Base-by-base conservation (phyloP, 2,888 invertebrate genomes). In the Tipula vernalis region DNA sequence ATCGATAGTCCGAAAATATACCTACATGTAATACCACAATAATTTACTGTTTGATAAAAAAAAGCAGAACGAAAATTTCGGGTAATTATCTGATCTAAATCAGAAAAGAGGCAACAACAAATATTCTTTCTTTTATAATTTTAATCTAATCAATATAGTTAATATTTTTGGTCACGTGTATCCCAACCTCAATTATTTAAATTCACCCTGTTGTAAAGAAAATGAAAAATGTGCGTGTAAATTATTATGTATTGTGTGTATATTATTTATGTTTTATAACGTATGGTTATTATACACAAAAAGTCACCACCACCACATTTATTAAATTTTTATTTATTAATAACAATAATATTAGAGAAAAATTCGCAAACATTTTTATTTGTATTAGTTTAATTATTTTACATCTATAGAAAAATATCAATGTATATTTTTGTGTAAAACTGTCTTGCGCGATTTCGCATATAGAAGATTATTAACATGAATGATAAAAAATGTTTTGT, bases 401-500 rank as follows among this genome's bases (percentile, higher is more conserved):
- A 84, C 71, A 71, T 71, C 5, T 15, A 3, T 39, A 39, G 6
- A 57, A 28, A 28, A 12, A 71, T 5, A 71, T n/a, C 36, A 10
- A 84, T 39, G n/a, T 84, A 15, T 39, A 41, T 84, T 15, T 44
- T n/a, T 44, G 42, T 85, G 41, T 39, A 85, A 85, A 42, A 42
- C 18, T 42, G 18, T 39, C 42, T 42, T 42, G 41, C 42, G 41
- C 42, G 42, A 42, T 85, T 42, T 18, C 44, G 42, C 85, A 28
- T 28, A 71, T 42, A 85, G 8, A 18, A 39, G 85, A 85, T 71
- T 71, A 85, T 39, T 85, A 84, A 84, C 85, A 85, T 85, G 85
- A 85, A 41, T 42, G 85, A 85, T 85, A 85, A 44, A 85, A 84
- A 39, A 85, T 85, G 85, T 85, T 18, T 85, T 85, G 85, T 85